Evolutionary conservation across 1,140 invertebrate species (phyloP), one percentile per base, ranked within the genome.

Genomic region (Oncopeltus fasciatus): DNA sequence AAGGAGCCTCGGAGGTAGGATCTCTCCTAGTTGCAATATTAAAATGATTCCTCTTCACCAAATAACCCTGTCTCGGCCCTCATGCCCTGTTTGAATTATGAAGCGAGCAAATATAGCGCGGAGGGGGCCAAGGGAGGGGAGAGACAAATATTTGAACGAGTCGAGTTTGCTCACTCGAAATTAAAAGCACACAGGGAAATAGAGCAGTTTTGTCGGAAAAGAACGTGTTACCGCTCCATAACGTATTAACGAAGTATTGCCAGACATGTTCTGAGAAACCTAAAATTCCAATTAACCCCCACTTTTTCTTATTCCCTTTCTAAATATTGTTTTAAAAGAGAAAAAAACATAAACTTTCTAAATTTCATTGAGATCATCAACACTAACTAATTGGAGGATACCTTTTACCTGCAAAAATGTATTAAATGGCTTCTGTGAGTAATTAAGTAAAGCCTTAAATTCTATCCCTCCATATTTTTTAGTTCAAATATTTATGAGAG

Each of bases 131-230:
- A 21, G 51, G 49, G 64, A 14, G 24, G 21, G 49, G 49, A 21
- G 21, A 11, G 21, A 8, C 64, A 69, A 69, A 68, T 68, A 67
- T 68, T 69, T 68, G 62, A 61, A 56, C 33, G 24, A 20, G 59
- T 33, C 28, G 60, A 66, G 68, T 68, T 69, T 69, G 68, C 68
- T 62, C 67, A 64, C 64, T 67, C 65, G 64, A 69, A 69, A 68
- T 68, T 69, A 69, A 69, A 69, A 69, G 68, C 68, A 69, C 68
- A 69, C 68, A 69, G 65, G 67, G 67, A 69, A 69, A 69, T 69
- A 69, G 67, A 68, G 65, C 66, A 68, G 67, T 68, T 63, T 66
- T 63, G 38, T 38, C 21, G 43, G 57, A 29, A 61, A 66, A 63
- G 65, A 66, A 63, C 53, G 63, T 64, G 59, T 61, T 60, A 46